Evolutionary conservation across 2,888 invertebrate genomes (phyloP), one percentile per base, ranked within the genome.

Genomic region (Athalia cordata): DNA sequence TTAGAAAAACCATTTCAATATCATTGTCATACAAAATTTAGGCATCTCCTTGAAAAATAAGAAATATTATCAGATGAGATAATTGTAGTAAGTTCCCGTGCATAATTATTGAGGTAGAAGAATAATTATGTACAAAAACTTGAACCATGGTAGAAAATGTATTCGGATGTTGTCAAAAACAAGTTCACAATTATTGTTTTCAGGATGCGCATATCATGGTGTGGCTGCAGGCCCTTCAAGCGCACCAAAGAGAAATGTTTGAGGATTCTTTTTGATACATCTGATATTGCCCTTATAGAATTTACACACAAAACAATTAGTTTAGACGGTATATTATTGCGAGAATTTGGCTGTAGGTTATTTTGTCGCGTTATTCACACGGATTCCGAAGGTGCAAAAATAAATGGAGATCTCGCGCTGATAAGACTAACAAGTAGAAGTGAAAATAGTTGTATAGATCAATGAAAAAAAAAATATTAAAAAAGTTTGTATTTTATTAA

Each of bases 151-250:
- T 45, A 59, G 45, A 45, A 59, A 59, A 72, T 13, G 15, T 74
- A 13, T 72, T 67, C 64, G 43, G 52, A 15, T 52, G 78, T 80
- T 68, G 82, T 80, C 57, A 81, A 85, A 85, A 82, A 83, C 83
- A 82, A 79, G 79, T 85, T 85, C 80, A 81, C 77, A 81, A 83
- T 86, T 78, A 52, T 78, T 86, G 65, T 80, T 84, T 84, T 83
- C 85, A 84, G 84, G 84, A 79, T 81, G 82, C 81, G 78, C 81
- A 81, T 81, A 83, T 80, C 83, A 70, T 80, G 81, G 80, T 81
- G 77, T 83, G 82, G 76, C 29, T 29, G 29, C 80, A 68, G 83
- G 82, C 80, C 80, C 81, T 65, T 59, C 85, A 78, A 83, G 76
- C 77, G 68, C 82, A 79, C 83, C 82, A 77, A 80, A 78, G 77